Evolutionary conservation across 2,113 vertebrate species (phyloP).

Genomic region (Psittacula cyanocephala): DNA sequence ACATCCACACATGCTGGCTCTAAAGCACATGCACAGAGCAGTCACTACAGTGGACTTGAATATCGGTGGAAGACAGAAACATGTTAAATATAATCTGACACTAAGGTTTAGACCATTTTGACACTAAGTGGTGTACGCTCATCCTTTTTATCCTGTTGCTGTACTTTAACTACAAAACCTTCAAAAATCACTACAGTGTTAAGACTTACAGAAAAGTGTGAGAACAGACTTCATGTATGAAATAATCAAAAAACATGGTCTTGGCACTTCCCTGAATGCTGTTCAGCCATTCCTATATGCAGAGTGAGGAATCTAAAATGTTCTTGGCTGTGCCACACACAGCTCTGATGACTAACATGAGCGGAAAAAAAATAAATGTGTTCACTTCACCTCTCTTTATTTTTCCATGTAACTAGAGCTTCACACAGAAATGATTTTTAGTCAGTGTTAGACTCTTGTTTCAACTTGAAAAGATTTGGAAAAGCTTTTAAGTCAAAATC

Average conservation of each 20-base stretch:
- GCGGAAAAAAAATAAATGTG: background rate
- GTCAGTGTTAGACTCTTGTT: background rate
- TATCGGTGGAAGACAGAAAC: background rate
- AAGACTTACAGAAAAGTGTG: background rate
- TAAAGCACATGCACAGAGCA: too few relatives aligned
- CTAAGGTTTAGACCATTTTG: background rate
- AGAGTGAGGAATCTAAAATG: background rate
- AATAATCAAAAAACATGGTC: background rate
- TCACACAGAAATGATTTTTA: background rate
- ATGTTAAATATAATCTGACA: background rate
- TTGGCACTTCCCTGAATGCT: background rate
- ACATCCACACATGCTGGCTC: background rate
- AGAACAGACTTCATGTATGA: background rate
- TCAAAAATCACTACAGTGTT: background rate
- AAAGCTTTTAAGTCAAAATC: conserved; percentile 13
- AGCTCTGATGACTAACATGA: background rate
- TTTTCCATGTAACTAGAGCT: background rate
- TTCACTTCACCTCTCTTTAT: background rate
- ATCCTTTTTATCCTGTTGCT: background rate
- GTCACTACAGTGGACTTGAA: background rate
- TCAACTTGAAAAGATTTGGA: background rate
- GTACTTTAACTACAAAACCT: background rate
- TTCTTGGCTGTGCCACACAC: background rate
- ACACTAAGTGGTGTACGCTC: background rate
- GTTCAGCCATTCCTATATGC: background rate